Base-by-base conservation (phyloP, 2,113 vertebrate genomes). In the Lipotes vexillifer region DNA sequence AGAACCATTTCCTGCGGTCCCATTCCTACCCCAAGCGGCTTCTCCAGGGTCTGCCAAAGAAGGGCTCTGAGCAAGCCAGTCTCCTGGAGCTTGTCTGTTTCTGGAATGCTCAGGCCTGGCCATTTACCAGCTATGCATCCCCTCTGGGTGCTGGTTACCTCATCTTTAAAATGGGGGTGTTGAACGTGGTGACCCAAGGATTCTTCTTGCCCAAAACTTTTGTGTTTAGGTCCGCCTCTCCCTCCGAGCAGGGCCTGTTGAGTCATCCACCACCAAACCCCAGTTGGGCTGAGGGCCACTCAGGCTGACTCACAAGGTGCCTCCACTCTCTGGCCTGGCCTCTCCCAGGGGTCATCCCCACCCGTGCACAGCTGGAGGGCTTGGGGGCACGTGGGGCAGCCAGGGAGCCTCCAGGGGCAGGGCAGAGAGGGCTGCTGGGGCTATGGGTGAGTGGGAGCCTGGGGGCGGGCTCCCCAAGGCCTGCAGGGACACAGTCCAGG, bases 61-160 rank as follows among this genome's bases (percentile, higher is more conserved):
- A 36, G 38, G 49, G 41, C 21, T 33, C 36, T 68, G 49, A 77
- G 41, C 2, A 4, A 38, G 9, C 49, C 6, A 0, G 17, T 36
- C 59, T 55, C 27, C 55, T 27, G 4, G 0, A 29, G 44, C 38
- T 44, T 36, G 1, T 11, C 15, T 7, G 8, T 15, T 57, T 68
- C 80, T 10, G 20, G 61, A 46, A 31, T 6, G 18, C n/a, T 71
- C 46, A 7, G 75, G 6, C 52, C 91, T 68, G 89, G 33, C 14
- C 29, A 6, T 10, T 18, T 15, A 20, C 41, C 0, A 1, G 36
- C n/a, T 41, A 0, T 17, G n/a, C 6, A 21, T 2, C 36, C 20
- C 66, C 29, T 75, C 57, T 38, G 8, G 31, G 20, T 23, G 31
- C 57, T 18, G 12, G n/a, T 36, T 46, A 21, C 61, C 29, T 74